phyloP scores from a whole-genome alignment of 2,113 vertebrate genomes.

The Austrofundulus limnaeus region DNA sequence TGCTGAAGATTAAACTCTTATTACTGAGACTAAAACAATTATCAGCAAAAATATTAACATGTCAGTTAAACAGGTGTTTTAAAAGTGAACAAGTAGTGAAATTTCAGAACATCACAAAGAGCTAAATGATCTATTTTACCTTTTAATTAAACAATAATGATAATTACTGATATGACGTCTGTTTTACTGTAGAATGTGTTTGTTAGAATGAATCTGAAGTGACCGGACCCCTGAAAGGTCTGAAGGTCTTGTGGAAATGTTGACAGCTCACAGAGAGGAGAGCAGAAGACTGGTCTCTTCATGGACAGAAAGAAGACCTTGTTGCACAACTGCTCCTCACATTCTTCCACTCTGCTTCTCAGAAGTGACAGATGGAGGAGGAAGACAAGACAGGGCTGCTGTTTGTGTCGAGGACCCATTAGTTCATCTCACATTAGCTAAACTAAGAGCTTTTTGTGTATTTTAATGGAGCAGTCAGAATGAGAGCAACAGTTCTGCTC shows the following conservation, averaged over 20 bases:
- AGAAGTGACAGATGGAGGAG: conserved; percentile 32
- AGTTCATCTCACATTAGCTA: conserved; percentile 34
- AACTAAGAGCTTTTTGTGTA: conserved; percentile 8
- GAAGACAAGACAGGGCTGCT: conserved; percentile 25
- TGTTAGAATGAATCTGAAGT: conserved; percentile 25
- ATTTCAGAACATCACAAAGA: too few species aligned
- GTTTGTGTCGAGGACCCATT: conserved; percentile 31
- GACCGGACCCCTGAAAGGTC: conserved; percentile 39
- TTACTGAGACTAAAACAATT: too few species aligned
- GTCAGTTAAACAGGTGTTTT: too few species aligned
- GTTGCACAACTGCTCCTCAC: conserved; percentile 44
- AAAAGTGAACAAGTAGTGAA: too few species aligned
- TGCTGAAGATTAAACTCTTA: too few species aligned
- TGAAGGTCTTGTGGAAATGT: conserved; percentile 32
- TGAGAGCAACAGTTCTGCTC: not conserved
- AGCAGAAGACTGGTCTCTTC: conserved; percentile 48
- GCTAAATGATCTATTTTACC: too few species aligned
- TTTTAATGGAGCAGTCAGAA: conserved; percentile 15
- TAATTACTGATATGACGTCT: too few species aligned
- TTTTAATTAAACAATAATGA: too few species aligned
- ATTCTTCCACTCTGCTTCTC: conserved; percentile 27
- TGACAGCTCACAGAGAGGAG: conserved; percentile 31
- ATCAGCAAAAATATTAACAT: too few species aligned
- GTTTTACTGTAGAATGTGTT: not conserved
- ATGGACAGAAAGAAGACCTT: conserved; percentile 63